These are phyloP conservation scores for Coregonus ussuriensis DNA, from an alignment of 2,797 vertebrate species.

Conservation along the genomic window DNA sequence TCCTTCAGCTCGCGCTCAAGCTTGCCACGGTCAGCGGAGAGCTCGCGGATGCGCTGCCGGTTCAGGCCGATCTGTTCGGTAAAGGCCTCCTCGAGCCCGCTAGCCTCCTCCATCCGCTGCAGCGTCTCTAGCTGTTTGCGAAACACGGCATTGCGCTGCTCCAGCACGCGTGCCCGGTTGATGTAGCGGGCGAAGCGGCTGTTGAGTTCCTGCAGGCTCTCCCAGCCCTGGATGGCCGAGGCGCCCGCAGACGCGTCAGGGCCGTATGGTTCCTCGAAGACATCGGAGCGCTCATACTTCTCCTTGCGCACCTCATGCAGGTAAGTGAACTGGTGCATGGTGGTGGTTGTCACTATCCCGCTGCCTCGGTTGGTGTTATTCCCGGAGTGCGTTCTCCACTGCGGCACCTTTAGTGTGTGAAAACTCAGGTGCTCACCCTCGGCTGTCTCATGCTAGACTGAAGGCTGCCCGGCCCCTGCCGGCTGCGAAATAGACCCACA, in stretches of 20 bases:
- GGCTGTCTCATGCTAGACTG: constrained; percentile 75
- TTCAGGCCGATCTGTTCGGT: constrained; percentile 84
- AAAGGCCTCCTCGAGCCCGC: constrained; percentile 85
- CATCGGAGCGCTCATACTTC: constrained; percentile 83
- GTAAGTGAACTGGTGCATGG: constrained; percentile 89
- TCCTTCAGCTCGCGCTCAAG: constrained; percentile 88
- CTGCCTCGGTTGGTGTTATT: constrained; percentile 42
- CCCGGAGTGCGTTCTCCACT: constrained; percentile 64
- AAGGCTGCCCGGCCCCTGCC: constrained; percentile 44
- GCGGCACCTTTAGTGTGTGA: constrained; percentile 73
- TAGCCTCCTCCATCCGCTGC: constrained; percentile 86
- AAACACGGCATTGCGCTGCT: constrained; percentile 90
- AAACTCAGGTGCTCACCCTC: constrained; percentile 76
- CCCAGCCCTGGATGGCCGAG: constrained; percentile 79
- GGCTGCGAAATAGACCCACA: constrained; percentile 63
- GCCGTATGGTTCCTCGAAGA: constrained; percentile 76
- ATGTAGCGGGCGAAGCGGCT: constrained; percentile 88
- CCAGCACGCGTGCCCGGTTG: constrained; percentile 87
- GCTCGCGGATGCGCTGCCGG: constrained; percentile 82
- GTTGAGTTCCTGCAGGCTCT: constrained; percentile 90
- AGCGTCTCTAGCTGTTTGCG: constrained; percentile 93
- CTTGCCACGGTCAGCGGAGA: constrained; percentile 78
- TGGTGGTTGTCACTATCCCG: constrained; percentile 43
- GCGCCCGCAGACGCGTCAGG: constrained; percentile 63
- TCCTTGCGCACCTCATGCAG: constrained; percentile 84